Evolutionary conservation across 2,888 invertebrate species (phyloP), one percentile per base, ranked within the genome.

Genomic region (Euclidia mi): DNA sequence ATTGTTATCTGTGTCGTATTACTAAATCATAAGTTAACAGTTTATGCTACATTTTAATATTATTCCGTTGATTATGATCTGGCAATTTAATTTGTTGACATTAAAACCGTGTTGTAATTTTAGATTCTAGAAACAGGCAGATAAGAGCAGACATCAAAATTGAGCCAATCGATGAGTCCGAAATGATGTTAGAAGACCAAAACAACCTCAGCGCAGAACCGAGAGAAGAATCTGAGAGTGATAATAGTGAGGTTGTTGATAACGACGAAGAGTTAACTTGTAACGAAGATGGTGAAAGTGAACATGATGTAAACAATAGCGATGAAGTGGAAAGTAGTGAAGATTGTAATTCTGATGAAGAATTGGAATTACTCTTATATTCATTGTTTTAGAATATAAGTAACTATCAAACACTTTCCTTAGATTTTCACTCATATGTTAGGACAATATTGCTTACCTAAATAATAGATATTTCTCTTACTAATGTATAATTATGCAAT

Each of bases 321-420:
- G n/a, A n/a, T 12, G 38, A 12, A 4, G 12, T 2, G 3, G 17
- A 7, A 1, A 9, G 9, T 28, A 15, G 28, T 10, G 17, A 17
- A 28, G 35, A 37, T 14, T 35, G 12, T 17, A 17, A 29, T 9
- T 37, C 46, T 7, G 38, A 18, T 17, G 20, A 25, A 25, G 35
- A 46, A 2, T 7, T 46, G n/a, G 46, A 37, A 11, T 20, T 35
- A 7, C 15, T 46, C 4, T 15, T 17, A 4, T 46, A 11, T 35
- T 2, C 25, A 28, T 28, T 46, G 11, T 3, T 42, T 12, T 29
- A 37, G 20, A 25, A 25, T 6, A 3, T 25, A 25, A 25, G 7
- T n/a, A n/a, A n/a, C n/a, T n/a, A n/a, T n/a, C n/a, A n/a, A n/a
- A n/a, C n/a, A n/a, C n/a, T n/a, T n/a, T n/a, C n/a, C n/a, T n/a